Evolutionary conservation across 2,797 vertebrate genomes (phyloP).

Genomic region (Tapirus indicus): DNA sequence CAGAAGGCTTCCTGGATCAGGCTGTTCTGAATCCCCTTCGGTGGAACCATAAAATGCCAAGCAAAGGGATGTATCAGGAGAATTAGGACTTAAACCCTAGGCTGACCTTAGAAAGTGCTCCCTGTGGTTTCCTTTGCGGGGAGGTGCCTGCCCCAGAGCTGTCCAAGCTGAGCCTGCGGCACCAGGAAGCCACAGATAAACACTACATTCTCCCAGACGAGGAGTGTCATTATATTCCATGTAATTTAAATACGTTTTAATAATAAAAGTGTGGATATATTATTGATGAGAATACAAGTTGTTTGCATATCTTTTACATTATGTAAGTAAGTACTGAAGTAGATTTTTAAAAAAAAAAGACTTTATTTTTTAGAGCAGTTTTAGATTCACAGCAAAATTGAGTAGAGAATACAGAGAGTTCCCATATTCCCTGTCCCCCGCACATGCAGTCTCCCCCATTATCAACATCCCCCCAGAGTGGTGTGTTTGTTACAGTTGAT

Average conservation of each 20-base stretch:
- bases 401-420: neutral
- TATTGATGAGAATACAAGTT: neutral
- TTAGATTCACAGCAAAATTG: slow-evolving; percentile 15
- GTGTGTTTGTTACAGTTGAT: neutral
- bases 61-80: neutral
- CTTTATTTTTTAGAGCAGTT: neutral
- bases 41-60: neutral
- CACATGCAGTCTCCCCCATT: neutral
- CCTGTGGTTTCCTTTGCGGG: neutral
- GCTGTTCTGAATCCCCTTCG: neutral
- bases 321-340: neutral
- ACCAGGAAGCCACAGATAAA: neutral
- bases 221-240: neutral
- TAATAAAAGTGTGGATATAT: neutral
- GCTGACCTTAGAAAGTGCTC: neutral
- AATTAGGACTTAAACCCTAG: neutral
- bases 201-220: neutral
- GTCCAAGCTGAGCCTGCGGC: neutral
- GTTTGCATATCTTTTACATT: neutral
- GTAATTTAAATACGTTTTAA: neutral
- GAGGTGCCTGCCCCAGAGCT: neutral
- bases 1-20: neutral
- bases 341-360: neutral
- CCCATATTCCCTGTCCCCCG: neutral
- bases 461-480: neutral